Evolutionary conservation across 2,888 invertebrate genomes (phyloP).

Genomic region (Tipula lateralis): DNA sequence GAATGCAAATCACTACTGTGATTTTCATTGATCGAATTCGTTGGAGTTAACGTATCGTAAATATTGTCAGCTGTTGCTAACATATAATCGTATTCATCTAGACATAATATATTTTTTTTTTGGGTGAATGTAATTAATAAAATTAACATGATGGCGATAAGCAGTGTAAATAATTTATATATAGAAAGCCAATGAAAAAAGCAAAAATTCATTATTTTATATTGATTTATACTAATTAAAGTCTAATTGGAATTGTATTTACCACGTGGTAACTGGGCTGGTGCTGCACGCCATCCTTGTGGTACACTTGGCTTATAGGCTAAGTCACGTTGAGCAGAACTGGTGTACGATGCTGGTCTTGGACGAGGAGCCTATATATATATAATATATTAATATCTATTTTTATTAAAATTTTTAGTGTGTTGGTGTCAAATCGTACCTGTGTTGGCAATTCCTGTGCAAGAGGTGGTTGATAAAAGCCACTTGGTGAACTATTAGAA

Average conservation of each 20-base stretch:
- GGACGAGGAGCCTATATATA: background rate
- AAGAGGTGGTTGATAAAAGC: background rate
- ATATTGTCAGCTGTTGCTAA: background rate
- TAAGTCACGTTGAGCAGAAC: slow-evolving; percentile 40
- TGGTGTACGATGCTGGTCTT: background rate
- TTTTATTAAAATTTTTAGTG: background rate
- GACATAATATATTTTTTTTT: background rate
- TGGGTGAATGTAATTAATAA: slow-evolving; percentile 6
- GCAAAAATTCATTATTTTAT: background rate
- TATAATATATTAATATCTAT: background rate
- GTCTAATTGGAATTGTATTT: slow-evolving; percentile 33
- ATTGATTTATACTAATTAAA: slow-evolving; percentile 14
- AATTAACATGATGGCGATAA: slow-evolving; percentile 15
- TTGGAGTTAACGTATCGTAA: background rate
- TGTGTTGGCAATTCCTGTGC: slow-evolving; percentile 13
- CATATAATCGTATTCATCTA: background rate
- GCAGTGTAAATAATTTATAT: background rate
- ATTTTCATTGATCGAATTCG: background rate
- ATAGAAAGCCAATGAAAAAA: slow-evolving; percentile 24
- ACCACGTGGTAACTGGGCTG: slow-evolving; percentile 46
- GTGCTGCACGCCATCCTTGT: slow-evolving; percentile 49
- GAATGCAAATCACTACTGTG: background rate
- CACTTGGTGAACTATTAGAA: background rate
- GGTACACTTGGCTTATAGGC: slow-evolving; percentile 48
- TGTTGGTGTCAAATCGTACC: background rate